Evolutionary conservation across 2,113 vertebrate genomes (phyloP).

Genomic region (Emberiza fucata): DNA sequence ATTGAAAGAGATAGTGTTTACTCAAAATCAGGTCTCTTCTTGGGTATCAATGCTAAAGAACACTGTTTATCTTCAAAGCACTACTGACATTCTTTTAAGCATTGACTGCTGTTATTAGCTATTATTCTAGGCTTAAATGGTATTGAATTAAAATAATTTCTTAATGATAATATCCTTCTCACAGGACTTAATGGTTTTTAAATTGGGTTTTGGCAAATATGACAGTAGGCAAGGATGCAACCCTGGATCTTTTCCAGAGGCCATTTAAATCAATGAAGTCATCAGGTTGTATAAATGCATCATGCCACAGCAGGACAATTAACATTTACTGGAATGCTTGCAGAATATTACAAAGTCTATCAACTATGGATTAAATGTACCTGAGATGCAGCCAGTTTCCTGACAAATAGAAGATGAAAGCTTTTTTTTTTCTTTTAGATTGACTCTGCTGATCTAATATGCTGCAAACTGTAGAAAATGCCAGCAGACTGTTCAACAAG

Average conservation of each 20-base stretch:
- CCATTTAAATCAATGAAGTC: slow-evolving; percentile 30
- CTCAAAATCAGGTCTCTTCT: neutral
- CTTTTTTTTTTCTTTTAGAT: neutral
- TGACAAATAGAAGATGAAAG: neutral
- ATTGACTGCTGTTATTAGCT: slow-evolving; percentile 15
- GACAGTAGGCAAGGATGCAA: neutral
- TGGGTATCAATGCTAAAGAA: neutral
- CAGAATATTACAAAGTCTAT: slow-evolving; percentile 29
- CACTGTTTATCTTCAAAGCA: neutral
- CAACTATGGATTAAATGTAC: slow-evolving; percentile 19
- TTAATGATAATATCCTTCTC: slow-evolving; percentile 54
- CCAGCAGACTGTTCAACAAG: neutral
- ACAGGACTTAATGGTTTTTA: slow-evolving; percentile 55
- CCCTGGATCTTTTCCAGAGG: neutral
- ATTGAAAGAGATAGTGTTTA: neutral
- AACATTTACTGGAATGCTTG: slow-evolving; percentile 8
- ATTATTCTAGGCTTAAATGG: slow-evolving; percentile 49
- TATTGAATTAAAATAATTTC: slow-evolving; percentile 67
- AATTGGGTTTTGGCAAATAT: slow-evolving; percentile 59
- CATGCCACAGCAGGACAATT: neutral
- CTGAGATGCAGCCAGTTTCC: neutral
- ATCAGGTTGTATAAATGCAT: slow-evolving; percentile 19
- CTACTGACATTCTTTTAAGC: neutral
- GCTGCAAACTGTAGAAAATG: neutral
- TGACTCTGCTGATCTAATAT: neutral